A percentile compares a stretch with the other conserved stretches of the same genome.
Conservation (phyloP, 2,113 vertebrate genomes). For the Sialia sialis region DNA sequence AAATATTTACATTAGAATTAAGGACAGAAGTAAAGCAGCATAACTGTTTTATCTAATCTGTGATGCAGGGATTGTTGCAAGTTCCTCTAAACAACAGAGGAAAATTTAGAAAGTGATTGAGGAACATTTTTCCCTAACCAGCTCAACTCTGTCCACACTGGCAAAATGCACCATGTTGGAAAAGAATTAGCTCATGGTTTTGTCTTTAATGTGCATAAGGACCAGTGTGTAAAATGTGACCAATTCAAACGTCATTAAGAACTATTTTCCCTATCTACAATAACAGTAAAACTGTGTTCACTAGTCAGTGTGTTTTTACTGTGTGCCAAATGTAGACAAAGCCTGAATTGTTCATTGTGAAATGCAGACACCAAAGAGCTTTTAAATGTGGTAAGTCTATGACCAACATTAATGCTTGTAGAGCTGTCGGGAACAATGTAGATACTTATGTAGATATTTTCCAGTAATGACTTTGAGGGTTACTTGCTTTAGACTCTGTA, state of each 20-base stretch:
- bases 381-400: not conserved
- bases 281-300: not conserved
- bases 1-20: not conserved
- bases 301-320: not conserved
- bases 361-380: not conserved
- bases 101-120: not conserved
- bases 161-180: not conserved
- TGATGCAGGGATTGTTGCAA: not conserved
- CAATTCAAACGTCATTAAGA: not conserved
- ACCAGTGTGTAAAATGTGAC: not conserved
- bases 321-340: not conserved
- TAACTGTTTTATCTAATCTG: not conserved
- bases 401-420: not conserved
- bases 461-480: not conserved
- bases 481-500: not conserved
- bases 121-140: not conserved
- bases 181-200: not conserved
- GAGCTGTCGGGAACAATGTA: not conserved
- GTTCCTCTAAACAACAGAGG: not conserved
- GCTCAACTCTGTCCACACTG: not conserved
- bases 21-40: not conserved
- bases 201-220: not conserved
- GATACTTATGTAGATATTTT: slow-evolving; percentile 10
- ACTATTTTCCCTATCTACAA: not conserved
- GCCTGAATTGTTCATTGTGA: not conserved